A percentile compares a stretch with the other conserved stretches of the same genome.
These are phyloP conservation scores for Perodicticus potto DNA, from an alignment of 2,797 vertebrate genomes.

Conservation along the genomic window DNA sequence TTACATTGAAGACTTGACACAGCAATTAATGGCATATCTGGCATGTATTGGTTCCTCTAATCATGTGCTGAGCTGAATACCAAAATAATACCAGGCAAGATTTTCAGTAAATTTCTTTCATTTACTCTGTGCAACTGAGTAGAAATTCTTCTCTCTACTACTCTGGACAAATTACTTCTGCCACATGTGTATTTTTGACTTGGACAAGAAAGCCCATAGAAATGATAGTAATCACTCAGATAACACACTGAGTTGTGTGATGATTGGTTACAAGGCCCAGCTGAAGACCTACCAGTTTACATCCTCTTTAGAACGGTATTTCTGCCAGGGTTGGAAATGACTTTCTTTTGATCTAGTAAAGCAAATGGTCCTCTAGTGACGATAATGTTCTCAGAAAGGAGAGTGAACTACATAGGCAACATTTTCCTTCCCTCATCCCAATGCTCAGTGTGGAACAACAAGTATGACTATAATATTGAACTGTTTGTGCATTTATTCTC, in stretches of 20 bases:
- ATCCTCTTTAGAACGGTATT: constrained; percentile 16
- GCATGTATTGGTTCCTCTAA: constrained; percentile 55
- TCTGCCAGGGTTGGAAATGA: constrained; percentile 26
- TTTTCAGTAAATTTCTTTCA: constrained; percentile 69
- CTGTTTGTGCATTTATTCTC: not conserved
- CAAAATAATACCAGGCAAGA: constrained; percentile 60
- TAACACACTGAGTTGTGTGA: not conserved
- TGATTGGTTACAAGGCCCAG: constrained; percentile 2
- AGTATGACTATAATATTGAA: not conserved
- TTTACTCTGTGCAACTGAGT: constrained; percentile 66
- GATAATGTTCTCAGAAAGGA: not conserved
- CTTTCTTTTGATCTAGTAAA: not conserved
- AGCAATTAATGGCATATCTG: constrained; percentile 66
- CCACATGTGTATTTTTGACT: constrained; percentile 35
- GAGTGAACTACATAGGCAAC: not conserved
- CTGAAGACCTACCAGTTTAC: constrained; percentile 10
- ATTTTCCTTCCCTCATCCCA: not conserved
- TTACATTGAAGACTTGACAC: constrained; percentile 70
- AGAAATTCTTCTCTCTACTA: constrained; percentile 53
- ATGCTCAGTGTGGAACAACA: not conserved
- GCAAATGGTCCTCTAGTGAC: constrained; percentile 9
- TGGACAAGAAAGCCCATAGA: constrained; percentile 34
- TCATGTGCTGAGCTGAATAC: constrained; percentile 32
- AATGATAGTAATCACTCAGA: constrained; percentile 37
- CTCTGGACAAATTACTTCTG: constrained; percentile 55